phyloP scores from a whole-genome alignment of 2,888 invertebrate species.

The Microplitis manilae region DNA sequence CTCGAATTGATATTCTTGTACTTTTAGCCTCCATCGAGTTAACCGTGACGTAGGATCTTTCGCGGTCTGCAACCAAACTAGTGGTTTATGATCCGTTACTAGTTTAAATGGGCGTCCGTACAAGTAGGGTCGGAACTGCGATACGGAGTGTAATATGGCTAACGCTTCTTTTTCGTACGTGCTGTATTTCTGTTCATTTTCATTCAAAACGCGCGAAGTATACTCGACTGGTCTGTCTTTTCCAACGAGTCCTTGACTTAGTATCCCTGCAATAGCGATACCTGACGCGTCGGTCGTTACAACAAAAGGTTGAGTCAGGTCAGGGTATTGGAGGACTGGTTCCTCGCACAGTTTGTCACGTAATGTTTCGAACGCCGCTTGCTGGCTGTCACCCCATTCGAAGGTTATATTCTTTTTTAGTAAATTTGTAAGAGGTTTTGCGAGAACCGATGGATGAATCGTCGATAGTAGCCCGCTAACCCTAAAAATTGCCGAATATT shows the following conservation, averaged over 20 bases:
- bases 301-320: not conserved
- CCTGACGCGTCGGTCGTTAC: not conserved
- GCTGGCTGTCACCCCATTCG: not conserved
- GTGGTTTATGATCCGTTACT: not conserved
- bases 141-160: conserved; percentile 34
- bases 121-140: conserved; percentile 41
- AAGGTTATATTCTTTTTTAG: not conserved
- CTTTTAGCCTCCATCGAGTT: conserved; percentile 17
- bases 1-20: conserved; percentile 40
- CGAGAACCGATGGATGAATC: not conserved
- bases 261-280: not conserved
- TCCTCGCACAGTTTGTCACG: not conserved
- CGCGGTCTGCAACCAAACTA: conserved; percentile 37
- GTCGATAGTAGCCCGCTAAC: not conserved
- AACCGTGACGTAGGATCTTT: conserved; percentile 43
- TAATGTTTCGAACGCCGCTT: not conserved
- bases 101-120: conserved; percentile 32
- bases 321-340: not conserved
- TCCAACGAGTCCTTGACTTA: not conserved
- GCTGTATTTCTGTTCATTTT: not conserved
- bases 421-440: not conserved
- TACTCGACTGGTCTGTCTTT: not conserved
- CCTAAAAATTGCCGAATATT: conserved; percentile 52
- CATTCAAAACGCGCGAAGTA: not conserved
- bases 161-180: conserved; percentile 44